Base-by-base conservation (phyloP, 2,888 invertebrate species). In the Crossocerus cetratus region DNA sequence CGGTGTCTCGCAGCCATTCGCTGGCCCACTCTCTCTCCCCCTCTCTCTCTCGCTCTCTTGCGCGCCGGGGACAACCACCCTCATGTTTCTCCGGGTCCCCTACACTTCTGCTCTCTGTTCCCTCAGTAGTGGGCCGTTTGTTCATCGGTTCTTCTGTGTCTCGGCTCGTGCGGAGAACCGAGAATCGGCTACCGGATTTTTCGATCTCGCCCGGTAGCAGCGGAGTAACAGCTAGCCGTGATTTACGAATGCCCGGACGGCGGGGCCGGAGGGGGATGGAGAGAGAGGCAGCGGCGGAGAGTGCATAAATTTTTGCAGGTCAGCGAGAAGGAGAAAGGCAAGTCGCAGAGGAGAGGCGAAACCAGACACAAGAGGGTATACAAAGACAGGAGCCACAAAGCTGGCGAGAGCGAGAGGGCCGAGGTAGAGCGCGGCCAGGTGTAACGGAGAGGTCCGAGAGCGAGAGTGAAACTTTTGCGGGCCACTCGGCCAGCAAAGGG, bases 161-260 rank as follows among this genome's bases (percentile, higher is more conserved):
- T 32, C 32, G 56, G 32, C 66, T 77, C 71, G 76, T 76, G 75
- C 69, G 69, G 69, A 74, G 78, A 65, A 76, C 70, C 77, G 59
- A 76, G 59, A 49, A 68, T 76, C 57, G 43, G 68, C 74, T 71
- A 78, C 77, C 58, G 76, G 55, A 76, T 72, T 66, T 58, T 74
- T 62, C 60, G 56, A 53, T 57, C 62, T 74, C 69, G 42, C 68
- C 76, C 69, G 67, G 55, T 64, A 49, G 16, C 8, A 5, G 2
- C 1, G 2, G 8, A 0, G 8, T 11, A 32, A 32, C 2, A 32
- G 8, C 32, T 32, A 32, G 8, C 21, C 16, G 22, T 80, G 78
- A 81, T 78, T 81, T 80, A 81, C 72, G 69, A 67, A 72, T 70
- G 42, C 43, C 53, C 14, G 43, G 14, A 23, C 45, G 3, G 23